Evolutionary conservation across 2,888 invertebrate species (phyloP).

Genomic region (Pasiphila rectangulata): DNA sequence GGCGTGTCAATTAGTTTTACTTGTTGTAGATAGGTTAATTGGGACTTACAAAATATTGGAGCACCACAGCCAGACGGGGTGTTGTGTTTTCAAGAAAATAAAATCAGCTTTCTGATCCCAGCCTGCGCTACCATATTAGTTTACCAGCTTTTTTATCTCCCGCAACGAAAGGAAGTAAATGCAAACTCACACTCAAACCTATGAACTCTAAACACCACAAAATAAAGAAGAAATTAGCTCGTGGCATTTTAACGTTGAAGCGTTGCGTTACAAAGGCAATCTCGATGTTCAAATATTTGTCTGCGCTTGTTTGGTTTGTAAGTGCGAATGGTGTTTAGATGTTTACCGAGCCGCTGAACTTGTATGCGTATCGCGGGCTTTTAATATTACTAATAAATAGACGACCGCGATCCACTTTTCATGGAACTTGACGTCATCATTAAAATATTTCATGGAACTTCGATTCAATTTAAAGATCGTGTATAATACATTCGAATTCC

Average conservation of each 20-base stretch:
- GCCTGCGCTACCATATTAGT: constrained; percentile 66
- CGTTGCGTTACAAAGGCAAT: constrained; percentile 63
- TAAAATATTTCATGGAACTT: constrained; percentile 23
- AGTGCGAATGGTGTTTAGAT: constrained; percentile 79
- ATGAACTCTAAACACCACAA: constrained; percentile 44
- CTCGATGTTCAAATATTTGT: constrained; percentile 74
- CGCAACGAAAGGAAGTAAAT: constrained; percentile 44
- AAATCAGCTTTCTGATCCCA: constrained; percentile 63
- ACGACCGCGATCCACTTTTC: constrained; percentile 62
- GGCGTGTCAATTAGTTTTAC: constrained; percentile 17
- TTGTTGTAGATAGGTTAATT: constrained; percentile 14
- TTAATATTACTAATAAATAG: constrained; percentile 68
- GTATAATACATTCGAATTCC: constrained; percentile 60
- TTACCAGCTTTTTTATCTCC: constrained; percentile 57
- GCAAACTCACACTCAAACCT: constrained; percentile 32
- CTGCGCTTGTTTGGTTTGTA: constrained; percentile 75
- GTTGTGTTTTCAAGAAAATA: constrained; percentile 66
- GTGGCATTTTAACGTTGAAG: constrained; percentile 42
- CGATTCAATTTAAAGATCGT: constrained; percentile 45
- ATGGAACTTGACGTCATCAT: constrained; percentile 32
- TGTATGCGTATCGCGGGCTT: constrained; percentile 59
- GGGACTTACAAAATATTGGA: constrained; percentile 31
- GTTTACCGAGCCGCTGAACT: constrained; percentile 74
- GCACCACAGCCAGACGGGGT: constrained; percentile 34
- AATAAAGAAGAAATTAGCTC: constrained; percentile 55